Base-by-base conservation (phyloP, 1,140 invertebrate species). In the Drosophila repletoides region DNA sequence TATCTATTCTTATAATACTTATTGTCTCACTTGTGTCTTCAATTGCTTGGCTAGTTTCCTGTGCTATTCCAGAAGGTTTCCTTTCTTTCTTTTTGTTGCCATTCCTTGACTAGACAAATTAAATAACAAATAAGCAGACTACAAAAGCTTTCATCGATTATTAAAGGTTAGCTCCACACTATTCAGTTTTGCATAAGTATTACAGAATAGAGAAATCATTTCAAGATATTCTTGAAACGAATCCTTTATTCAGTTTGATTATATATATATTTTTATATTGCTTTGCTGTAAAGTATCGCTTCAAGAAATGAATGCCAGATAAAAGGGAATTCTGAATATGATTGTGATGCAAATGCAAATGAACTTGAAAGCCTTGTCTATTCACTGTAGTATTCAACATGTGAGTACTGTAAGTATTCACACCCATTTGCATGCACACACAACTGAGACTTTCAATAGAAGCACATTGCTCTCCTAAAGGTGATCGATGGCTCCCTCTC, bases 1-100 rank as follows among this genome's bases (percentile, higher is more conserved):
- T 22, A 15, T 41, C n/a, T 22, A 12, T 19, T n/a, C 12, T 9
- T 29, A 9, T 5, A 34, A 40, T 5, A 26, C 1, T 6, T 48
- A 33, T 49, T 6, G 21, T 26, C 6, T 48, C 40, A 34, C 46
- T 49, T 65, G 40, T 65, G 69, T 77, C 70, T 31, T 61, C 61
- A 56, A 76, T 76, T 76, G 76, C 48, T 52, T 46, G 64, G 58
- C 46, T 70, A 56, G 66, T 83, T 81, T 80, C 72, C 76, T 81
- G 51, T 5, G 5, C 17, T 43, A 49, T 60, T 36, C 28, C 49
- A 56, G 41, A 40, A 63, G 34, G 19, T 19, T 64, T 52, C 14
- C 19, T 22, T 52, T 14, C n/a, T 51, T 17, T 9, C 29, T 10
- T 14, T 41, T 21, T 55, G 29, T 28, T 45, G 59, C 61, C 52